These are phyloP conservation scores for Drosophila suboccidentalis DNA, from an alignment of 2,888 invertebrate species.

Conservation along the genomic window DNA sequence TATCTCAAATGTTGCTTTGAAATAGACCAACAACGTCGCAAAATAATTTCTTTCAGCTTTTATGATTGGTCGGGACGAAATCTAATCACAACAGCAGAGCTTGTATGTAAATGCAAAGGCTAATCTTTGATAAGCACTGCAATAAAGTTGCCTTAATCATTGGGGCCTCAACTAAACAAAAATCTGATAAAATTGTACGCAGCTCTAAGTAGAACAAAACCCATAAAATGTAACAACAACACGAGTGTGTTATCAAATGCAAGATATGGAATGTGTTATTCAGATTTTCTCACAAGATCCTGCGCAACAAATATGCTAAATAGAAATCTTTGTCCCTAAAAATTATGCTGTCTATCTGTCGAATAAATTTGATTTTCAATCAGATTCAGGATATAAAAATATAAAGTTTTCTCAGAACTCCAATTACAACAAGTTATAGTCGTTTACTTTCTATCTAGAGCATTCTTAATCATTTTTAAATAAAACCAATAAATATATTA, in stretches of 20 bases:
- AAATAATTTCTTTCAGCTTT: constrained; percentile 21
- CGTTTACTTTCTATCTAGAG: background rate
- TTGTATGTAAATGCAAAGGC: constrained; percentile 49
- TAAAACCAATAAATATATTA: constrained; percentile 4
- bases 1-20: constrained; percentile 10
- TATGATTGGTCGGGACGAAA: constrained; percentile 25
- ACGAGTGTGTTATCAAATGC: constrained; percentile 9
- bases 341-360: background rate
- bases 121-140: constrained; percentile 71
- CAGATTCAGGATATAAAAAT: background rate
- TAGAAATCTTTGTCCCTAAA: background rate
- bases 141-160: constrained; percentile 62
- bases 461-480: background rate
- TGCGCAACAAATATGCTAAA: background rate
- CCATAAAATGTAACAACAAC: constrained; percentile 17
- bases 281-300: background rate
- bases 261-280: constrained; percentile 5
- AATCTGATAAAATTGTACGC: constrained; percentile 55
- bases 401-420: background rate
- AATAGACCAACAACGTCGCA: constrained; percentile 21
- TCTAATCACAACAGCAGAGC: constrained; percentile 40
- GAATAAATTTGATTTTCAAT: background rate
- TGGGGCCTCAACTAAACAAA: constrained; percentile 1
- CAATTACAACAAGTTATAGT: background rate
- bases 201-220: constrained; percentile 9